Conservation (phyloP, 1,140 invertebrate genomes). For the Drosophila auraria region DNA sequence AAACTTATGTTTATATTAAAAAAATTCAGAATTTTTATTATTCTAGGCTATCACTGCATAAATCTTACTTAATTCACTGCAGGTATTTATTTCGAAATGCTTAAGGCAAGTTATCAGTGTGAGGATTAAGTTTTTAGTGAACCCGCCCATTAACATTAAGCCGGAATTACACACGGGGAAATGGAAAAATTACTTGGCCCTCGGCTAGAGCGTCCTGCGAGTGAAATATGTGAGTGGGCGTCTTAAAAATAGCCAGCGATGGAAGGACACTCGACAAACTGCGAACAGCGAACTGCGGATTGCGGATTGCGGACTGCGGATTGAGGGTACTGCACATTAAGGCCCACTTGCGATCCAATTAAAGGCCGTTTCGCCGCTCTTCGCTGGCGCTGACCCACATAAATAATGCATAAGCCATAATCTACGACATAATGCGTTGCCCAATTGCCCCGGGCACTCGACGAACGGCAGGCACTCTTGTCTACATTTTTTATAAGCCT, state of each 20-base stretch:
- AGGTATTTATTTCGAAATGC: conserved; percentile 11
- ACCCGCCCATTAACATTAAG: conserved; percentile 37
- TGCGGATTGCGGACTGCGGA: conserved; percentile 21
- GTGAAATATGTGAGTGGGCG: conserved; percentile 46
- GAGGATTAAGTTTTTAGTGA: conserved; percentile 36
- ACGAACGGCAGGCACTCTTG: conserved; percentile 32
- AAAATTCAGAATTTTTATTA: neutral
- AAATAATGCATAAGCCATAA: conserved; percentile 81
- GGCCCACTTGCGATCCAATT: conserved; percentile 72
- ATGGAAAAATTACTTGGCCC: conserved; percentile 27
- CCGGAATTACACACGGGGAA: conserved; percentile 36
- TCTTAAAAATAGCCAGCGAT: conserved; percentile 47
- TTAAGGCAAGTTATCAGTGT: conserved; percentile 31
- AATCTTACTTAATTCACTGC: conserved; percentile 19
- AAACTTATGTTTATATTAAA: neutral
- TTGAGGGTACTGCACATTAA: conserved; percentile 51
- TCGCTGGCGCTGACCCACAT: conserved; percentile 65
- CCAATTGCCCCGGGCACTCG: conserved; percentile 63
- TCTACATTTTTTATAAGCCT: conserved; percentile 70
- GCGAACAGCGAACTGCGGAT: conserved; percentile 10
- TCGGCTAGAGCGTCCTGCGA: conserved; percentile 1
- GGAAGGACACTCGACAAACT: conserved; percentile 24
- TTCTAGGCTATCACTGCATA: neutral
- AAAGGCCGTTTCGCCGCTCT: conserved; percentile 72
- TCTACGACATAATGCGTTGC: conserved; percentile 74